Base-by-base conservation (phyloP, 2,113 vertebrate species). In the Anseranas semipalmata region DNA sequence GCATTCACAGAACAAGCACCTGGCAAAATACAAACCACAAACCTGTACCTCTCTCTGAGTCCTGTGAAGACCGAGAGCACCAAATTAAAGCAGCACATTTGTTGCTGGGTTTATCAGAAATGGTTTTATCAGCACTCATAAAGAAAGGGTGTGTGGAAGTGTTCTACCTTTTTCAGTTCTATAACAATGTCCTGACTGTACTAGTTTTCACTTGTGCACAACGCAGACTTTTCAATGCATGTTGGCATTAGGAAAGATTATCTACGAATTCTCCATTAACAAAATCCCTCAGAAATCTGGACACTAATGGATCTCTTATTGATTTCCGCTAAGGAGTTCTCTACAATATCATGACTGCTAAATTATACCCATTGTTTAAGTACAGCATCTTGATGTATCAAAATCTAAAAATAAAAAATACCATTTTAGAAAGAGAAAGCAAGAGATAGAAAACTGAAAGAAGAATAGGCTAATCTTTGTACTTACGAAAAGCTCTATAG, bases 401-500 rank as follows among this genome's bases (percentile, higher is more conserved):
- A 48, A 12, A 56, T 66, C 66, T 35, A 28, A 45, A 75, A 55
- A 50, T 14, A 1, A 25, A 55, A 48, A 32, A 8, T 3, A 16
- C 5, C 15, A 11, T 45, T 87, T 67, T 45, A 65, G 39, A 35
- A 88, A 93, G 76, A 78, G 9, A 87, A 83, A 83, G 50, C 4
- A 85, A 85, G 55, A 87, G 43, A 71, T 15, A 71, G 16, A 68
- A 63, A 91, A 73, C 3, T 37, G 28, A 55, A 58, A 65, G 18
- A 71, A 92, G 19, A 93, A 48, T 13, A 93, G 35, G 76, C 39
- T 37, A 28, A 75, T 62, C 70, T 78, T 87, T 70, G 66, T 95
- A 98, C 99, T 99, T 96, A 99, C 99, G 98, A 56, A 99, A 99
- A 80, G 99, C 98, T 91, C 98, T 98, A 60, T 99, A 99, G 97